Base-by-base conservation (phyloP, 2,888 invertebrate genomes). In the Pediacus dermestoides region DNA sequence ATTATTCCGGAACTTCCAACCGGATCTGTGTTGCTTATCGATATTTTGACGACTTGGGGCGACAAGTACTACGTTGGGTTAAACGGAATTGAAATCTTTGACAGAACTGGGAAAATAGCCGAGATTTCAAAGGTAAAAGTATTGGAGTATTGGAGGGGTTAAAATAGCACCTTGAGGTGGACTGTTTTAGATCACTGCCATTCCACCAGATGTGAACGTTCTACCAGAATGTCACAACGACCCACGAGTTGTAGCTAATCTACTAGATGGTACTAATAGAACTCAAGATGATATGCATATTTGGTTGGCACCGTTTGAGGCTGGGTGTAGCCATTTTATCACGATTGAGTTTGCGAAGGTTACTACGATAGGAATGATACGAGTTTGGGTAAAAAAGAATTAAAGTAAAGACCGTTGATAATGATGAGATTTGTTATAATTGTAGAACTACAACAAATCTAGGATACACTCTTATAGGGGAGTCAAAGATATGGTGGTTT, bases 381-480 rank as follows among this genome's bases (percentile, higher is more conserved):
- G 67, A 37, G 61, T 67, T 39, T 67, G 67, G 67, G 67, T 65
- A 54, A 33, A 18, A 18, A 18, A 18, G 4, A 6, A 18, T 41
- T 31, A 18, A 4, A 6, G 10, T 3, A 23, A 7, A 23, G 10
- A 23, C 23, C n/a, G 4, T 23, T 6, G 10, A 23, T n/a, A n/a
- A 9, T 4, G 8, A 7, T 23, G 18, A 33, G 10, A 8, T 16
- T 3, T 27, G 10, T 10, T 33, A 21, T 18, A 40, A 52, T 67
- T 70, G 16, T 68, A 89, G 89, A 90, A 90, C 66, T 90, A 91
- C 67, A 89, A 89, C 67, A 89, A 89, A 67, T 89, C 89, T 1
- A 74, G 90, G 42, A 88, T 89, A 52, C 84, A 90, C 67, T 86
- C 88, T 0, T 79, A 81, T 39, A 76, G 88, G 41, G 90, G 90